Evolutionary conservation across 2,888 invertebrate genomes (phyloP).

Genomic region (Tinea semifulvella): DNA sequence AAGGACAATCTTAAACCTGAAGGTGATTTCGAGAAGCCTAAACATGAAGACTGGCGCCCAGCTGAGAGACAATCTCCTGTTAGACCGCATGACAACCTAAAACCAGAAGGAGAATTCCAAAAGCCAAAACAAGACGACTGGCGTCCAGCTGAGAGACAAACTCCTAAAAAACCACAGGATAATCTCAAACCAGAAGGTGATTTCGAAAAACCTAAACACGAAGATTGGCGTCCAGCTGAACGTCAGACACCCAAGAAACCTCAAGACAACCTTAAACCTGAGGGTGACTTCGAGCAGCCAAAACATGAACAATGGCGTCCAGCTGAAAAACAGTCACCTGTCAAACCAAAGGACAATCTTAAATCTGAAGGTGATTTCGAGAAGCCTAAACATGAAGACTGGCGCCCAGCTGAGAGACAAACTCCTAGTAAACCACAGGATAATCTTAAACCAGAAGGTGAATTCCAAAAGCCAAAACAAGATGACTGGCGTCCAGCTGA

Average conservation of each 20-base stretch:
- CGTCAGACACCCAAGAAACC: constrained; percentile 30
- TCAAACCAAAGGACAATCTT: constrained; percentile 37
- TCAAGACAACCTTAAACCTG: constrained; percentile 55
- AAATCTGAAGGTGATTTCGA: constrained; percentile 45
- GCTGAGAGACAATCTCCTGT: constrained; percentile 34
- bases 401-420: constrained; percentile 60
- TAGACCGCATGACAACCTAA: constrained; percentile 51
- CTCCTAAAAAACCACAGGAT: constrained; percentile 40
- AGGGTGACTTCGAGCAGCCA: constrained; percentile 40
- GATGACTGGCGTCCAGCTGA: constrained; percentile 46
- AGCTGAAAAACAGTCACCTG: constrained; percentile 39
- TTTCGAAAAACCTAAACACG: constrained; percentile 34
- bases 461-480: constrained; percentile 36
- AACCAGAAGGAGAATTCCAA: constrained; percentile 49
- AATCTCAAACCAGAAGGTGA: constrained; percentile 59
- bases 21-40: constrained; percentile 50
- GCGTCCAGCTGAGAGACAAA: constrained; percentile 41
- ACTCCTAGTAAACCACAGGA: constrained; percentile 57
- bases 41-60: constrained; percentile 26
- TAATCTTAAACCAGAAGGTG: constrained; percentile 60
- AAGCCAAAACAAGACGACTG: constrained; percentile 40
- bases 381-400: constrained; percentile 40
- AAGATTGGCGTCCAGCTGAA: constrained; percentile 34
- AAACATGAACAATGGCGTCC: constrained; percentile 43
- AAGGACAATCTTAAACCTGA: constrained; percentile 59